phyloP scores from a whole-genome alignment of 1,140 invertebrate genomes.

The Caenorhabditis latens region DNA sequence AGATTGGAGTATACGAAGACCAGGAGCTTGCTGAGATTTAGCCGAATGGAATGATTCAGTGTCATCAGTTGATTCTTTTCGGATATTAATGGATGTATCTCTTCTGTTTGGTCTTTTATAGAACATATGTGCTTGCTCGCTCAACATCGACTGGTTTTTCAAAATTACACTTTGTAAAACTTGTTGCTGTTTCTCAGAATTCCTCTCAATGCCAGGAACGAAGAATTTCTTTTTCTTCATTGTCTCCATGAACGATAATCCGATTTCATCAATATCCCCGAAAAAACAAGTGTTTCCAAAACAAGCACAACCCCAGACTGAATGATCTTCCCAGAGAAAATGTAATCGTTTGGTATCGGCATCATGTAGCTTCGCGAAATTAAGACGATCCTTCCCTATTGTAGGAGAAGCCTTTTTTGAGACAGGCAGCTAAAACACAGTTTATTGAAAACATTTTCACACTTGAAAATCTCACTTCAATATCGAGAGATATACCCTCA shows the following conservation, averaged over 20 bases:
- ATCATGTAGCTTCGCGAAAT: conserved; percentile 90
- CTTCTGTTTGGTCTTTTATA: conserved; percentile 22
- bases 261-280: conserved; percentile 78
- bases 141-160: neutral
- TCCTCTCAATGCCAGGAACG: conserved; percentile 55
- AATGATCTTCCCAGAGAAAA: conserved; percentile 88
- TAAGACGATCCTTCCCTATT: conserved; percentile 75
- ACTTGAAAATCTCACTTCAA: conserved; percentile 5
- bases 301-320: conserved; percentile 86
- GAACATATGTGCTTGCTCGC: conserved; percentile 22
- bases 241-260: conserved; percentile 23
- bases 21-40: conserved; percentile 18
- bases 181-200: conserved; percentile 63
- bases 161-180: conserved; percentile 68
- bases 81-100: neutral
- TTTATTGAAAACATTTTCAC: neutral
- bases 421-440: conserved; percentile 74
- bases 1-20: neutral
- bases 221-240: conserved; percentile 61
- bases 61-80: conserved; percentile 60
- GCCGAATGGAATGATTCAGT: conserved; percentile 70
- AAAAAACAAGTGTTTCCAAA: conserved; percentile 94
- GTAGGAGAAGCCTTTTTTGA: conserved; percentile 62
- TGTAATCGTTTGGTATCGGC: conserved; percentile 88
- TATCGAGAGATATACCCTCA: conserved; percentile 34